A percentile compares a stretch with the other conserved stretches of the same genome.
These are phyloP conservation scores for Hypolimnas misippus DNA, from an alignment of 2,888 invertebrate genomes.

Conservation along the genomic window DNA sequence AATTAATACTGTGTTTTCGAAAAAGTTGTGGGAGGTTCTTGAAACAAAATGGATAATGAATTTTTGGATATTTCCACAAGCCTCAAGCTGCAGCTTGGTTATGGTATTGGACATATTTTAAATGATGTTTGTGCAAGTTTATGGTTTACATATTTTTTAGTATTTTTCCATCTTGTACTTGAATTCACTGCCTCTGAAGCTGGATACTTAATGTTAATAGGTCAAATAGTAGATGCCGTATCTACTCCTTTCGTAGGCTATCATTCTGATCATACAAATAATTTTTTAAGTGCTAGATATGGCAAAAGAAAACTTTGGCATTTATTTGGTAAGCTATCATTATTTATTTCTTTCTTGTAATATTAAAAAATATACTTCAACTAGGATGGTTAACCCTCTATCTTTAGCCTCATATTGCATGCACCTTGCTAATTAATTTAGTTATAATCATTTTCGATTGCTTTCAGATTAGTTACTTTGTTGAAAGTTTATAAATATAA, in stretches of 20 bases:
- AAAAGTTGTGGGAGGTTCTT: neutral
- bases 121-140: conserved; percentile 97
- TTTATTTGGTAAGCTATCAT: conserved; percentile 87
- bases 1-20: neutral
- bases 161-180: conserved; percentile 88
- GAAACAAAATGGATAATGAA: conserved; percentile 71
- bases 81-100: conserved; percentile 81
- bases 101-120: conserved; percentile 92
- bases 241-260: conserved; percentile 95
- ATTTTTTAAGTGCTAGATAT: conserved; percentile 87
- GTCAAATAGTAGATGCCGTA: conserved; percentile 93
- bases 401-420: too few relatives aligned
- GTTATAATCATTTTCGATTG: too few relatives aligned
- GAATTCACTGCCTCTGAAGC: conserved; percentile 83
- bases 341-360: too few relatives aligned
- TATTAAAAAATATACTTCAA: too few relatives aligned
- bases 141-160: conserved; percentile 96
- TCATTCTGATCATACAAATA: conserved; percentile 90
- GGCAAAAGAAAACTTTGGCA: conserved; percentile 96
- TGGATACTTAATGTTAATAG: conserved; percentile 89
- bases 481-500: too few relatives aligned
- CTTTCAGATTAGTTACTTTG: too few relatives aligned
- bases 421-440: too few relatives aligned
- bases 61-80: conserved; percentile 74
- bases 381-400: too few relatives aligned